phyloP scores from a whole-genome alignment of 2,797 vertebrate genomes.

The Mormyrus hasselquistii region DNA sequence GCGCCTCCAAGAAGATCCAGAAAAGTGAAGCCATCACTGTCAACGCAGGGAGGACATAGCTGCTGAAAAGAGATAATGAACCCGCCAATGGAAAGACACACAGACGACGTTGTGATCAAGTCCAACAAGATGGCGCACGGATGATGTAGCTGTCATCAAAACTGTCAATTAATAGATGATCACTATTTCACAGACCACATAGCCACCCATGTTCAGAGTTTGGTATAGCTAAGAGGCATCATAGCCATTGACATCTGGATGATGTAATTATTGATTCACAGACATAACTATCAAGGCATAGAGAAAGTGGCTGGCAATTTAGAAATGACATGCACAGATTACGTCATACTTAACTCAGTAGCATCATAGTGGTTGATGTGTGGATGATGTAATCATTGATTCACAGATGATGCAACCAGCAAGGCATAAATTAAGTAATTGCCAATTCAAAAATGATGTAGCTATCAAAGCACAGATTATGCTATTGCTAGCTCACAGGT shows the following conservation, averaged over 20 bases:
- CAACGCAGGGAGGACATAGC: background rate
- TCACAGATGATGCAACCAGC: background rate
- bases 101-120: background rate
- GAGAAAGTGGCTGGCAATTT: background rate
- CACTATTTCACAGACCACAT: background rate
- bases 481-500: background rate
- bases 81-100: background rate
- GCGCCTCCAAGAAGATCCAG: background rate
- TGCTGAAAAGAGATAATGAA: background rate
- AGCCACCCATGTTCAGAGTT: background rate
- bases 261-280: background rate
- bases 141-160: background rate
- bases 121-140: background rate
- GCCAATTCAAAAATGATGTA: background rate
- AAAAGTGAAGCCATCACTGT: background rate
- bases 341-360: background rate
- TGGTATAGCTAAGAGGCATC: background rate
- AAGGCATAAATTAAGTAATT: background rate
- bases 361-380: background rate
- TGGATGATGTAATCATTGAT: background rate
- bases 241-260: background rate
- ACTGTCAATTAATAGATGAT: background rate
- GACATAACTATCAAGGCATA: background rate
- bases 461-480: background rate
- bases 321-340: background rate